Percentiles rank a stretch among this genome's conserved stretches.
These are phyloP conservation scores for Nestor notabilis DNA, from an alignment of 2,113 vertebrate genomes.

Conservation along the genomic window DNA sequence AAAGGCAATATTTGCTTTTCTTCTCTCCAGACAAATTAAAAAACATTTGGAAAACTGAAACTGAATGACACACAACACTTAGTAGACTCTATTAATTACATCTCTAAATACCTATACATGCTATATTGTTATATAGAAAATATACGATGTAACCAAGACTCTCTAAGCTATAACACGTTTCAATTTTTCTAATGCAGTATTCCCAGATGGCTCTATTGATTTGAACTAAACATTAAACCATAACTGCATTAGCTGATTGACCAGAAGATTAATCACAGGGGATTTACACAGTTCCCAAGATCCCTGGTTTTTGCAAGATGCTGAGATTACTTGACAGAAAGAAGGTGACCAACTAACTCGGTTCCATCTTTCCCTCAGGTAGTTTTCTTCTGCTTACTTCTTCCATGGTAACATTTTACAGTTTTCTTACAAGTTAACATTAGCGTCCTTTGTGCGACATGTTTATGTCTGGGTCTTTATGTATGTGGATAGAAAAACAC, in stretches of 20 bases:
- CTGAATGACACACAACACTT: not conserved
- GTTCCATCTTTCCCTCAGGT: not conserved
- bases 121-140: not conserved
- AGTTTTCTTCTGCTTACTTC: not conserved
- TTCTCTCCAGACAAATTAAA: not conserved
- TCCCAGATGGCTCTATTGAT: not conserved
- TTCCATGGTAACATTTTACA: not conserved
- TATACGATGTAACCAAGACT: not conserved
- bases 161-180: not conserved
- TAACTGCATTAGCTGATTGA: constrained; percentile 27
- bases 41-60: not conserved
- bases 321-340: not conserved
- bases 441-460: not conserved
- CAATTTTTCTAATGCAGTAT: not conserved
- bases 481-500: not conserved
- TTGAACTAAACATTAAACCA: not conserved
- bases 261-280: not conserved
- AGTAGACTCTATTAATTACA: not conserved
- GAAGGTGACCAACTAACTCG: not conserved
- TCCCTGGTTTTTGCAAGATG: not conserved
- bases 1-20: not conserved
- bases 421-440: not conserved
- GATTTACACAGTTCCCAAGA: not conserved
- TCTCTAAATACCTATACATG: not conserved
- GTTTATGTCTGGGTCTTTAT: not conserved